Percentiles rank a stretch among this genome's conserved stretches.
These are phyloP conservation scores for Willisornis vidua DNA, from an alignment of 2,113 vertebrate species.

Conservation along the genomic window DNA sequence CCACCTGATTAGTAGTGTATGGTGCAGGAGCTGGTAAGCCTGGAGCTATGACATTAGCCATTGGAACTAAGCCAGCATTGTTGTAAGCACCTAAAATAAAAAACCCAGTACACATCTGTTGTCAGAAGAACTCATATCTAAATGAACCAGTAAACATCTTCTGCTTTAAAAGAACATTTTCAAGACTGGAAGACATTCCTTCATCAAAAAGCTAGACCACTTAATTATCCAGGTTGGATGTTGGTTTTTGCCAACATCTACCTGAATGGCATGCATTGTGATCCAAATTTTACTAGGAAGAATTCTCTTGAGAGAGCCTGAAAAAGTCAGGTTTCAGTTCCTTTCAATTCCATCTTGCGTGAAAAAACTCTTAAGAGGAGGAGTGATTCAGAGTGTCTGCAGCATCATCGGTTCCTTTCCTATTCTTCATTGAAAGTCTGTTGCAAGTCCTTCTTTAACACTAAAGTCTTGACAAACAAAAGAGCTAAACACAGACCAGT, in stretches of 20 bases:
- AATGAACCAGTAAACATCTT: neutral
- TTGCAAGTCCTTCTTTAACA: neutral
- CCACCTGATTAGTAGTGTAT: constrained; percentile 84
- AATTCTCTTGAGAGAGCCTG: neutral
- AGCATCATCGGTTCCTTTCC: neutral
- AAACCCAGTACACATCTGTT: neutral
- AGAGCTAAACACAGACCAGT: neutral
- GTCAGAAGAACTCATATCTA: neutral
- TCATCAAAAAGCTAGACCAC: neutral
- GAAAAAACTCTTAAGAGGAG: neutral
- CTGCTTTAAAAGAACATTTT: neutral
- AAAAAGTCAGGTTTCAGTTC: neutral
- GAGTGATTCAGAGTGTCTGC: neutral
- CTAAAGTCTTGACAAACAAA: neutral
- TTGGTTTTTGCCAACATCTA: neutral
- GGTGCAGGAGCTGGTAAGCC: constrained; percentile 86
- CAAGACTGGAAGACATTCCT: neutral
- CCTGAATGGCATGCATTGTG: neutral
- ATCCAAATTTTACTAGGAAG: neutral
- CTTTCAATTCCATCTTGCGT: neutral
- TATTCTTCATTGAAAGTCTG: neutral
- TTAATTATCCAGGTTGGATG: neutral
- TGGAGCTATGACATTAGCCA: constrained; percentile 90
- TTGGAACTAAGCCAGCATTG: constrained; percentile 91
- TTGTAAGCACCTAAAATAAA: constrained; percentile 92